Percentiles rank a stretch among this genome's conserved stretches.
phyloP scores from a whole-genome alignment of 1,140 invertebrate species.

The Cotesia glomerata region DNA sequence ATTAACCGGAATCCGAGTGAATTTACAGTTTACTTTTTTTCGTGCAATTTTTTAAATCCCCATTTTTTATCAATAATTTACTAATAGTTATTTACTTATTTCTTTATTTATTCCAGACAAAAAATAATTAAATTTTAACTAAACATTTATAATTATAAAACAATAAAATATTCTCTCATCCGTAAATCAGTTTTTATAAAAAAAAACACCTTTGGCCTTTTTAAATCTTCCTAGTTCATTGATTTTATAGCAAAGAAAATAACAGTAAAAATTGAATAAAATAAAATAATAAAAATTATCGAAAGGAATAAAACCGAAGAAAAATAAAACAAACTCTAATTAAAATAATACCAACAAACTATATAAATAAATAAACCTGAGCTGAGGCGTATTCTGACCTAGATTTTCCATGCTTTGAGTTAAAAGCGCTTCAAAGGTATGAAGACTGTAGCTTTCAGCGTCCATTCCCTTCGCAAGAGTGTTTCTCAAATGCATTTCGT shows the following conservation, averaged over 20 bases:
- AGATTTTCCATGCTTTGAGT: constrained; percentile 95
- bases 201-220: constrained; percentile 26
- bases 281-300: not conserved
- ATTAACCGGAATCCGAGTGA: too few species aligned
- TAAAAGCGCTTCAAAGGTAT: constrained; percentile 90
- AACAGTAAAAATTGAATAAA: not conserved
- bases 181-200: not conserved
- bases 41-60: too few species aligned
- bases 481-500: constrained; percentile 94
- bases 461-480: constrained; percentile 94
- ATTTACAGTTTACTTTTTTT: too few species aligned
- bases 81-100: too few species aligned
- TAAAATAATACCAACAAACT: not conserved
- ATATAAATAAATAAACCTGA: not conserved
- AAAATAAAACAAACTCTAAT: not conserved
- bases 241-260: not conserved
- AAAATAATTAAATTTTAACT: too few species aligned
- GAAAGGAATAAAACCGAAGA: too few species aligned
- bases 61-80: too few species aligned
- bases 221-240: not conserved
- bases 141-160: too few species aligned
- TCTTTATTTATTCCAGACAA: too few species aligned
- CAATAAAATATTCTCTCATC: too few species aligned
- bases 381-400: constrained; percentile 65
- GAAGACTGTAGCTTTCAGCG: constrained; percentile 91